phyloP scores from a whole-genome alignment of 2,113 vertebrate species.

The Mus musculus region DNA sequence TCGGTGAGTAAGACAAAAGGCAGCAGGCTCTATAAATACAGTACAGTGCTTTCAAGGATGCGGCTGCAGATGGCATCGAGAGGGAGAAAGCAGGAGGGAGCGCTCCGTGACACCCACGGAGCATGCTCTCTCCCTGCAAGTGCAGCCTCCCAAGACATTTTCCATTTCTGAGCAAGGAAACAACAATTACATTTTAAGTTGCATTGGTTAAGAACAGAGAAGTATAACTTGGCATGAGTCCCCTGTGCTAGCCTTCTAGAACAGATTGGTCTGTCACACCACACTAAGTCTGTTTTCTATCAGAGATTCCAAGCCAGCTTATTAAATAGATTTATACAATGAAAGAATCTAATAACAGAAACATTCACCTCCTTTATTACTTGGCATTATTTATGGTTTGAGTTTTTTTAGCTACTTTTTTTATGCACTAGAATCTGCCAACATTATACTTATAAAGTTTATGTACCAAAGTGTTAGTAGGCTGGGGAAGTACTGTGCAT shows the following conservation, averaged over 20 bases:
- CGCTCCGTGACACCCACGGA: background rate
- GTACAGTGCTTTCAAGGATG: constrained; percentile 61
- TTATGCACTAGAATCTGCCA: constrained; percentile 87
- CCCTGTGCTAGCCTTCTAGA: constrained; percentile 81
- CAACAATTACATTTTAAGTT: constrained; percentile 87
- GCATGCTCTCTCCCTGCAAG: constrained; percentile 57
- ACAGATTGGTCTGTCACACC: constrained; percentile 89
- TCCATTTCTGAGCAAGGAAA: constrained; percentile 86
- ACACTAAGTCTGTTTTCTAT: constrained; percentile 91
- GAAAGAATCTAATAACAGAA: constrained; percentile 92
- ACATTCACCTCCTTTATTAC: constrained; percentile 91
- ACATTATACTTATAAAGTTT: constrained; percentile 87
- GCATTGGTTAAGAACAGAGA: constrained; percentile 85
- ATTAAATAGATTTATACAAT: constrained; percentile 93
- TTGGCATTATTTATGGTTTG: constrained; percentile 90
- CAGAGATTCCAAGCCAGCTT: constrained; percentile 89
- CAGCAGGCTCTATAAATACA: constrained; percentile 75
- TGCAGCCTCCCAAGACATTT: constrained; percentile 74
- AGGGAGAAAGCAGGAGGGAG: background rate
- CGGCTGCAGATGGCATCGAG: background rate
- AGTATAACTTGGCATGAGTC: constrained; percentile 85
- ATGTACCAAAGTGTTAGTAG: constrained; percentile 83
- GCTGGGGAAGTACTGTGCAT: constrained; percentile 75
- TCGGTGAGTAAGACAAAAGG: constrained; percentile 84
- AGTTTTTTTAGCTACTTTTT: constrained; percentile 88